These are phyloP conservation scores for Scyliorhinus canicula DNA, from an alignment of 2,797 vertebrate species.

Conservation along the genomic window DNA sequence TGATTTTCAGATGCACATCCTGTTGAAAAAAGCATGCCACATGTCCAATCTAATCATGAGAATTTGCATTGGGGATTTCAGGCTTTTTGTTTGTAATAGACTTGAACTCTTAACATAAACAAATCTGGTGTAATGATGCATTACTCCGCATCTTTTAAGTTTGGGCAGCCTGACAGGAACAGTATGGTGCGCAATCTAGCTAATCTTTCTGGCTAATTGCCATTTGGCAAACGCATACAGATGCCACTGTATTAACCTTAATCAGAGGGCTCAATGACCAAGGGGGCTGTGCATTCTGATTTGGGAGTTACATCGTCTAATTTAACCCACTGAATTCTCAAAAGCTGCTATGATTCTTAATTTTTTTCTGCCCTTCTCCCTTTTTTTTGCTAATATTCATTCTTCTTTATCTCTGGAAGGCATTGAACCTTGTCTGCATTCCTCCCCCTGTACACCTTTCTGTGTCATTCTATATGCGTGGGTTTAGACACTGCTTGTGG, in stretches of 20 bases:
- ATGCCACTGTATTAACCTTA: neutral
- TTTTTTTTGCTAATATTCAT: neutral
- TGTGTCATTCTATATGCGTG: neutral
- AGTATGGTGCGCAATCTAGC: neutral
- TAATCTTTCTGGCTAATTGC: slow-evolving; percentile 15
- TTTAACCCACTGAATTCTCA: neutral
- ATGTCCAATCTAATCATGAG: neutral
- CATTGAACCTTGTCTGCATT: neutral
- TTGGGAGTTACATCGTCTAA: neutral
- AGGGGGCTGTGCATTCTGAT: neutral
- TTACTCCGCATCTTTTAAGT: neutral
- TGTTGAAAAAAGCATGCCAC: neutral
- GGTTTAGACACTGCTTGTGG: neutral
- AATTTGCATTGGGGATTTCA: neutral
- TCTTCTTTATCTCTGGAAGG: neutral
- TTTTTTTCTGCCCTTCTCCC: neutral
- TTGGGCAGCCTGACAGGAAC: neutral
- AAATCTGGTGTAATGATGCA: neutral
- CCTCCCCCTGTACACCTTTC: neutral
- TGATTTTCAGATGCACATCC: neutral
- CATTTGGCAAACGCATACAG: neutral
- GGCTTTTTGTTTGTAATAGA: slow-evolving; percentile 18
- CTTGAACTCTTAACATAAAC: slow-evolving; percentile 18
- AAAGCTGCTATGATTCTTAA: neutral
- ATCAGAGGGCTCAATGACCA: neutral